Evolutionary conservation across 2,113 vertebrate species (phyloP), one percentile per base, ranked within the genome.

Genomic region (Numida meleagris): DNA sequence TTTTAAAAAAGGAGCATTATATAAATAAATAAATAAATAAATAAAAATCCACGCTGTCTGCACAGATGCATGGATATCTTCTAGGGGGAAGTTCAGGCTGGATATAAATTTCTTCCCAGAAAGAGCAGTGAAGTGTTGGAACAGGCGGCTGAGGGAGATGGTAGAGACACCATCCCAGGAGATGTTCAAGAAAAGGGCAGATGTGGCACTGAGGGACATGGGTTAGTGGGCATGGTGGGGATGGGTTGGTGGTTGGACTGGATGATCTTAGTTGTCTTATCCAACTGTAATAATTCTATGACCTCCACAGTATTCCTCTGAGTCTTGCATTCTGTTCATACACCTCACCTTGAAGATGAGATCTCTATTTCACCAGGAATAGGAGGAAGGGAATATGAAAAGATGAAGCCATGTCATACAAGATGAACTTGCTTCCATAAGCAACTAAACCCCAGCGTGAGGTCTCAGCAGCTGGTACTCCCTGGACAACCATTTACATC

Each of bases 311-410:
- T 31, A 74, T 16, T 77, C 25, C 43, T 61, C 40, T 23, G 58
- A 89, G 63, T 8, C 16, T 25, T 73, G n/a, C 4, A 5, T 6
- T 0, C 0, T 34, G 17, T 21, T 74, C 19, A 59, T 0, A 4
- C 4, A 31, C 36, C 15, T 33, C 4, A 33, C 6, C 7, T 0
- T 68, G 71, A 58, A 53, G 86, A 61, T 6, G 25, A 6, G 74
- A 29, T 8, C 18, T 36, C 40, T 38, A 0, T 45, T 77, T 50
- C 55, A 67, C 23, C 21, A 4, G n/a, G 12, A 50, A 57, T 29
- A 48, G 0, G 9, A 5, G 12, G 10, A 53, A 66, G 17, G 18
- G 20, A 53, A 74, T 42, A 89, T 9, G 33, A 85, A 4, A 14
- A 31, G 50, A 66, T 74, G 72, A 76, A 89, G 40, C 11, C 5